A percentile compares a stretch with the other conserved stretches of the same genome.
Conservation (phyloP, 2,888 invertebrate genomes). For the Helleia helle region DNA sequence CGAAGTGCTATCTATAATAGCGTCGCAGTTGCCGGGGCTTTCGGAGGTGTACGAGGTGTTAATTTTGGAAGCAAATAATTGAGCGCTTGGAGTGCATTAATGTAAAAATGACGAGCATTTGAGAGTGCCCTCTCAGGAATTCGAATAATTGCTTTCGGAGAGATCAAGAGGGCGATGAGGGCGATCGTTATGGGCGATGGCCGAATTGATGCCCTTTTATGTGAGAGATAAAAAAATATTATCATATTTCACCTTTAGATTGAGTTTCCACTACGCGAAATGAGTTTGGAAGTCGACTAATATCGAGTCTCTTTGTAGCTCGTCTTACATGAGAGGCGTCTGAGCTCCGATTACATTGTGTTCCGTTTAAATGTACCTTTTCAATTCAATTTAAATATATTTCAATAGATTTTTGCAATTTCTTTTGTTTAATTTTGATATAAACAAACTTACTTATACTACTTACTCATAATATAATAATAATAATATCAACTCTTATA, state of each 20-base stretch:
- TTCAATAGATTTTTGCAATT: too few species aligned
- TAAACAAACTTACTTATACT: too few species aligned
- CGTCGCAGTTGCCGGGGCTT: too few species aligned
- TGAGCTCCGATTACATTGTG: too few species aligned
- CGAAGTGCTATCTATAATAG: too few species aligned
- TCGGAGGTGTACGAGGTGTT: not conserved
- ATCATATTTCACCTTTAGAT: not conserved
- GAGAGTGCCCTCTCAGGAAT: slow-evolving; percentile 1
- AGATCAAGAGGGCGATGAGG: slow-evolving; percentile 5
- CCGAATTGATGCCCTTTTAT: not conserved
- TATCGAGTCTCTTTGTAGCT: not conserved
- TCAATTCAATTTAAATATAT: too few species aligned
- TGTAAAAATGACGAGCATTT: slow-evolving; percentile 3
- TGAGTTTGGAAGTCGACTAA: not conserved
- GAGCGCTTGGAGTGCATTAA: slow-evolving; percentile 2
- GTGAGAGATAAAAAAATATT: not conserved
- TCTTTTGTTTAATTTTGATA: too few species aligned
- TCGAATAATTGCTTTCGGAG: not conserved
- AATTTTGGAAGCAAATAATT: not conserved
- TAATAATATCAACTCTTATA: too few species aligned
- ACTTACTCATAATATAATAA: too few species aligned
- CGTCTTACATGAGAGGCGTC: too few species aligned
- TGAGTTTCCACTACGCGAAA: not conserved
- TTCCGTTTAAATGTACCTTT: too few species aligned
- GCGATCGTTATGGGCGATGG: not conserved